These are phyloP conservation scores for Xestoiulus laeticollis DNA, from an alignment of 2,888 invertebrate genomes.

Conservation along the genomic window DNA sequence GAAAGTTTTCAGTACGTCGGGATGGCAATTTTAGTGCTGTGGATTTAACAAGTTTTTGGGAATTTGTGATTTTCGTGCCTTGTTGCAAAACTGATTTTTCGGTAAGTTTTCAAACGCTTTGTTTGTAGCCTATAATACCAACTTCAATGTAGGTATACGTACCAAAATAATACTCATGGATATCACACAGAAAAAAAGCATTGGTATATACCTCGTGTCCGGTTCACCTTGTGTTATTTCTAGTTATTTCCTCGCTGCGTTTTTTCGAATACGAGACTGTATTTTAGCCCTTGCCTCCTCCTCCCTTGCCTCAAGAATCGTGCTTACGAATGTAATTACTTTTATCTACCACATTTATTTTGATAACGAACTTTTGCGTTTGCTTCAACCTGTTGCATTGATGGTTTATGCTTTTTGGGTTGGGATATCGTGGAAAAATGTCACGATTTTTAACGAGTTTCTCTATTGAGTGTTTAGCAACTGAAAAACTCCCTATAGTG, in stretches of 20 bases:
- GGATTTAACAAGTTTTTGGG: neutral
- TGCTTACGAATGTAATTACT: neutral
- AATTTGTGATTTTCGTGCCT: neutral
- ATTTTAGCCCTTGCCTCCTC: neutral
- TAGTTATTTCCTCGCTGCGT: neutral
- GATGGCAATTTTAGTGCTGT: neutral
- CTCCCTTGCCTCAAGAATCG: neutral
- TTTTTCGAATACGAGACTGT: neutral
- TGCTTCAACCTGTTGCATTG: neutral
- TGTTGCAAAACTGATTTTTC: neutral
- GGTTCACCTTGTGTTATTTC: conserved; percentile 1
- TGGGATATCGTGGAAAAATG: neutral
- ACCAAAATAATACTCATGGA: no score
- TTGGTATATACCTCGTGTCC: neutral
- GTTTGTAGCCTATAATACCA: neutral
- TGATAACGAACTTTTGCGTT: neutral
- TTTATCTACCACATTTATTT: neutral
- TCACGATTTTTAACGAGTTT: neutral
- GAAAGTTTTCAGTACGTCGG: neutral
- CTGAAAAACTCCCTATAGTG: no score
- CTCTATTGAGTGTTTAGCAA: neutral
- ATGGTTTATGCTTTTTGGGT: neutral
- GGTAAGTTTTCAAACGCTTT: neutral
- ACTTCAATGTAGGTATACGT: neutral
- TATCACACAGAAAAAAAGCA: neutral